Evolutionary conservation across 2,888 invertebrate species (phyloP).

Genomic region (Clusia tigrina): DNA sequence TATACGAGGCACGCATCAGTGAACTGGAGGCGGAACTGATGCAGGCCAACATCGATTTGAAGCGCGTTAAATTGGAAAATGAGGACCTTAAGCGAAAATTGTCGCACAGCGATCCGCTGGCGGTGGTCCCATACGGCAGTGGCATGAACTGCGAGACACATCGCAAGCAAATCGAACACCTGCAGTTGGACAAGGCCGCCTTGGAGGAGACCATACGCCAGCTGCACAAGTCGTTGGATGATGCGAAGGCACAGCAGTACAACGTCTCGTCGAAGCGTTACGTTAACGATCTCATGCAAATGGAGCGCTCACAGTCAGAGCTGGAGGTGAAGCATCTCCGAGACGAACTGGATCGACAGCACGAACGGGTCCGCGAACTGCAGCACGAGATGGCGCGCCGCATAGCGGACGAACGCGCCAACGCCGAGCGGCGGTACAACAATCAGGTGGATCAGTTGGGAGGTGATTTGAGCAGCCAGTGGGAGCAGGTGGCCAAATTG

Average conservation of each 20-base stretch:
- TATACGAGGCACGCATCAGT: conserved; percentile 84
- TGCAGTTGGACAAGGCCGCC: conserved; percentile 75
- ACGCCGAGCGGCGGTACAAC: conserved; percentile 76
- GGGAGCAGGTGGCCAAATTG: conserved; percentile 80
- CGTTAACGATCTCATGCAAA: conserved; percentile 77
- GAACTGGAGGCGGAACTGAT: conserved; percentile 85
- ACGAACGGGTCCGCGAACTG: conserved; percentile 77
- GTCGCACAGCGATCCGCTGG: conserved; percentile 46
- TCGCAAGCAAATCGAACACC: conserved; percentile 74
- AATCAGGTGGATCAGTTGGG: conserved; percentile 81
- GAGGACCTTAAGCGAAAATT: conserved; percentile 65
- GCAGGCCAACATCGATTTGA: conserved; percentile 78
- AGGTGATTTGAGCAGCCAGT: conserved; percentile 80
- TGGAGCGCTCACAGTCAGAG: conserved; percentile 80
- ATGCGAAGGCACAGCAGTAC: conserved; percentile 67
- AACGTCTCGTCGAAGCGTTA: conserved; percentile 69
- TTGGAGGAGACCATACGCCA: conserved; percentile 76
- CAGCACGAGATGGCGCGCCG: conserved; percentile 79
- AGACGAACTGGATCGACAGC: conserved; percentile 81
- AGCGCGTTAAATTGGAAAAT: conserved; percentile 75
- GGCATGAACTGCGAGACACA: conserved; percentile 67
- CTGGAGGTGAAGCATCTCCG: conserved; percentile 77
- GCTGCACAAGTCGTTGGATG: conserved; percentile 72
- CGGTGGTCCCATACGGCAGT: conserved; percentile 33
- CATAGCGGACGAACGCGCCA: conserved; percentile 75